A percentile compares a stretch with the other conserved stretches of the same genome.
phyloP scores from a whole-genome alignment of 2,888 invertebrate genomes.

The Anthrax anthrax region DNA sequence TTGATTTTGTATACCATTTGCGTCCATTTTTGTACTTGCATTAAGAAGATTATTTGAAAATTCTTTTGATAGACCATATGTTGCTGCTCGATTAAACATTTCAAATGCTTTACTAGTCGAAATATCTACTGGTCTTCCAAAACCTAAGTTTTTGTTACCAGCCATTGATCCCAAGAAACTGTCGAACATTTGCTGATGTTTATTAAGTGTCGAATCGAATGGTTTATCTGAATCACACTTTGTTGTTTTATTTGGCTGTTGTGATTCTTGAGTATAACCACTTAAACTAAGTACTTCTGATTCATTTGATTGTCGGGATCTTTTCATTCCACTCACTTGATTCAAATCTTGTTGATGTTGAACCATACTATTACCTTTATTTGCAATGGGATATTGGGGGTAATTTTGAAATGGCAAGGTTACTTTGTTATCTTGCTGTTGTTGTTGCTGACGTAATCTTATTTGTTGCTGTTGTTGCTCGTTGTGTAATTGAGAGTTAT shows the following conservation, averaged over 20 bases:
- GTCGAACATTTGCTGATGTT: slow-evolving; percentile 24
- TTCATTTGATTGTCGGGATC: slow-evolving; percentile 16
- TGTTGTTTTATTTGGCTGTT: slow-evolving; percentile 4
- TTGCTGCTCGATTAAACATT: slow-evolving; percentile 33
- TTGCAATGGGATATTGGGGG: not conserved
- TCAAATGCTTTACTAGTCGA: slow-evolving; percentile 32
- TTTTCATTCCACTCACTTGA: not conserved
- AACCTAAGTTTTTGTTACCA: slow-evolving; percentile 25
- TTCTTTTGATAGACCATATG: slow-evolving; percentile 31
- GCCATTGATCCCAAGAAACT: slow-evolving; percentile 30
- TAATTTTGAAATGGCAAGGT: not conserved
- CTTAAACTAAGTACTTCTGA: slow-evolving; percentile 30
- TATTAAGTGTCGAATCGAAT: slow-evolving; percentile 6
- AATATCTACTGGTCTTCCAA: slow-evolving; percentile 19
- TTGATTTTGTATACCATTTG: slow-evolving; percentile 18
- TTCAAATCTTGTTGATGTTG: not conserved
- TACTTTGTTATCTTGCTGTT: not conserved
- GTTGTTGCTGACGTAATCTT: not conserved
- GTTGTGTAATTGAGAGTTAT: slow-evolving; percentile 7
- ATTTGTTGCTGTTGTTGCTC: slow-evolving; percentile 1
- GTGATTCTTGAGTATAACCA: slow-evolving; percentile 7
- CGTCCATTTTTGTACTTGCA: slow-evolving; percentile 5
- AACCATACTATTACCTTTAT: not conserved
- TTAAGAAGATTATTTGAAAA: slow-evolving; percentile 14
- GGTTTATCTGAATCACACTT: slow-evolving; percentile 3